phyloP scores from a whole-genome alignment of 2,113 vertebrate genomes.

The Pollimyrus isidori region DNA sequence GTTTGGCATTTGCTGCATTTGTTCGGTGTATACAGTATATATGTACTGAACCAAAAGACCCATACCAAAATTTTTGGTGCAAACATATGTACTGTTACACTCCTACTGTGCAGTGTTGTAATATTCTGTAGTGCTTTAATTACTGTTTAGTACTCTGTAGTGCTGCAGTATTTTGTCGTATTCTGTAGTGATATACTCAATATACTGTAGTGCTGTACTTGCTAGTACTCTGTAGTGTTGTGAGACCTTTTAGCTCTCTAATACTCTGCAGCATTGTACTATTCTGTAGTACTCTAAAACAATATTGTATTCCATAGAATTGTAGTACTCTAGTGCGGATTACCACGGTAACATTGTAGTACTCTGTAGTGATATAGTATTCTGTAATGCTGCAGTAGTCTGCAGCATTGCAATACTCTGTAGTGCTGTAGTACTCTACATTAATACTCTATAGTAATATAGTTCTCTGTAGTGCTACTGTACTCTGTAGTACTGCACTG shows the following conservation, averaged over 20 bases:
- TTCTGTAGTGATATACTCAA: neutral
- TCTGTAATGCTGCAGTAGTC: neutral
- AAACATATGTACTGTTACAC: no score
- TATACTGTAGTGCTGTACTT: no score
- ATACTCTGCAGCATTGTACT: neutral
- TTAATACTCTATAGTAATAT: neutral
- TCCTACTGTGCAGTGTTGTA: neutral
- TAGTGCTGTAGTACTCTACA: neutral
- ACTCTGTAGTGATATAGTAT: neutral
- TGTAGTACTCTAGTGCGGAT: neutral
- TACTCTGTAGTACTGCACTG: neutral
- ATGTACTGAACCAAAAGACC: no score
- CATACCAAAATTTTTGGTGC: no score
- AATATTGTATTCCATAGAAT: neutral
- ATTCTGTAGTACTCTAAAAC: neutral
- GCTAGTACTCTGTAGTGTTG: neutral
- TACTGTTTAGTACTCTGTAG: neutral
- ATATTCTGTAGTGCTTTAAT: neutral
- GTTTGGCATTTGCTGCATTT: no score
- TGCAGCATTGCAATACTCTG: neutral
- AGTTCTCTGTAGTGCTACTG: neutral
- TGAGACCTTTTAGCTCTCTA: neutral
- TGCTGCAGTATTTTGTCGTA: neutral
- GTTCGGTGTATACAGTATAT: no score
- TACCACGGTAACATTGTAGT: neutral